phyloP scores from a whole-genome alignment of 2,888 invertebrate species.

The Portevinia maculata region DNA sequence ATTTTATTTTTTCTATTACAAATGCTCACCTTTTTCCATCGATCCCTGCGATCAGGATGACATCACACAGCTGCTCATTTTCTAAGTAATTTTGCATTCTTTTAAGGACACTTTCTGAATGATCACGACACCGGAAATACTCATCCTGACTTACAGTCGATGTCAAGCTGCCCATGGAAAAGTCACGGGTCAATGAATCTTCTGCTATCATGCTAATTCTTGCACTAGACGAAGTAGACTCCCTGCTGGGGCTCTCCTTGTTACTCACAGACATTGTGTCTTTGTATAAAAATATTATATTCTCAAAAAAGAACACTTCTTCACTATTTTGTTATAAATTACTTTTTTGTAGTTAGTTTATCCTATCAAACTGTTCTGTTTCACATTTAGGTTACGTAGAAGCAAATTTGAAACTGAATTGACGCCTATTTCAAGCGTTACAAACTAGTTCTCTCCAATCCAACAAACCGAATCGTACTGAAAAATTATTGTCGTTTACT shows the following conservation, averaged over 20 bases:
- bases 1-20: constrained; percentile 14
- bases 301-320: constrained; percentile 32
- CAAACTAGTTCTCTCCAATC: constrained; percentile 60
- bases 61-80: constrained; percentile 93
- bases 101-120: constrained; percentile 91
- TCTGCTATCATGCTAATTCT: constrained; percentile 80
- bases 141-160: constrained; percentile 90
- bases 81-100: constrained; percentile 93
- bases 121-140: constrained; percentile 89
- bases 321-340: constrained; percentile 5
- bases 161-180: constrained; percentile 87
- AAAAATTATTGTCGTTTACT: constrained; percentile 60
- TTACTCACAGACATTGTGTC: constrained; percentile 75
- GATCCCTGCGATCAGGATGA: constrained; percentile 91
- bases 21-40: constrained; percentile 85
- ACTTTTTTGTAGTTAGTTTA: background rate
- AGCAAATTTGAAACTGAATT: constrained; percentile 63
- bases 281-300: constrained; percentile 26
- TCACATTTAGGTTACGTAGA: constrained; percentile 40
- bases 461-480: constrained; percentile 72
- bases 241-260: constrained; percentile 82
- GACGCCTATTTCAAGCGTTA: background rate
- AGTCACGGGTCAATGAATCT: constrained; percentile 86
- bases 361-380: constrained; percentile 44
- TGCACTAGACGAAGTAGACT: constrained; percentile 81